Evolutionary conservation across 2,797 vertebrate species (phyloP).

Genomic region (Etheostoma nigrum): DNA sequence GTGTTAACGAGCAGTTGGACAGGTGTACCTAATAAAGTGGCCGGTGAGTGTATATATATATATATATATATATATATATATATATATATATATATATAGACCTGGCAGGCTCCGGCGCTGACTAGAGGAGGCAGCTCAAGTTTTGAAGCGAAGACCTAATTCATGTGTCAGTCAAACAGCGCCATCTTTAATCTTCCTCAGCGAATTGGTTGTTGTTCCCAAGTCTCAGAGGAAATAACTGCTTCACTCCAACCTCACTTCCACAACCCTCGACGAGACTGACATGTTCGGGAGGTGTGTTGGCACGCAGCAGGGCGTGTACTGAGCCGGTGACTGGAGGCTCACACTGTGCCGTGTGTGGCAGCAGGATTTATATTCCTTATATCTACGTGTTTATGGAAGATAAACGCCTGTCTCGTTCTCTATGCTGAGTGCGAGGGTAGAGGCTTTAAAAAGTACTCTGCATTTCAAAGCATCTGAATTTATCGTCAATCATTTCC

Average conservation of each 20-base stretch:
- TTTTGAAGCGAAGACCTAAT: constrained; percentile 19
- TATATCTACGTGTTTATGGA: not conserved
- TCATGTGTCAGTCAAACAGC: constrained; percentile 14
- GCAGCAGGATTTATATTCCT: not conserved
- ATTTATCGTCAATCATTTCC: not conserved
- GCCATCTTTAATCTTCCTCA: not conserved
- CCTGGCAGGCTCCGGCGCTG: not conserved
- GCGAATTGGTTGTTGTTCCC: constrained; percentile 3
- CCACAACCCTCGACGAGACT: not conserved
- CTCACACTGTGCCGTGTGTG: too few relatives aligned
- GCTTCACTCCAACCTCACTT: not conserved
- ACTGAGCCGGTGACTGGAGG: not conserved
- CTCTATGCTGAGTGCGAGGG: not conserved
- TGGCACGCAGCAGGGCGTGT: not conserved
- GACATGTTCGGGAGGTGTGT: constrained; percentile 1
- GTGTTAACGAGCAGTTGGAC: too few relatives aligned
- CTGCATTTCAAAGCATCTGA: not conserved
- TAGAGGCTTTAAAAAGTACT: not conserved
- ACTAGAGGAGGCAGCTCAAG: constrained; percentile 5
- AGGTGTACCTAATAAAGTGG: too few relatives aligned
- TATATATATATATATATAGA: not conserved
- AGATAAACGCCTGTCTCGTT: not conserved
- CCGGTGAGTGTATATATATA: too few relatives aligned
- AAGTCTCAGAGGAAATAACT: constrained; percentile 20
- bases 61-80: too few relatives aligned